A percentile compares a stretch with the other conserved stretches of the same genome.
phyloP scores from a whole-genome alignment of 2,888 invertebrate species.

The Galeruca laticollis region DNA sequence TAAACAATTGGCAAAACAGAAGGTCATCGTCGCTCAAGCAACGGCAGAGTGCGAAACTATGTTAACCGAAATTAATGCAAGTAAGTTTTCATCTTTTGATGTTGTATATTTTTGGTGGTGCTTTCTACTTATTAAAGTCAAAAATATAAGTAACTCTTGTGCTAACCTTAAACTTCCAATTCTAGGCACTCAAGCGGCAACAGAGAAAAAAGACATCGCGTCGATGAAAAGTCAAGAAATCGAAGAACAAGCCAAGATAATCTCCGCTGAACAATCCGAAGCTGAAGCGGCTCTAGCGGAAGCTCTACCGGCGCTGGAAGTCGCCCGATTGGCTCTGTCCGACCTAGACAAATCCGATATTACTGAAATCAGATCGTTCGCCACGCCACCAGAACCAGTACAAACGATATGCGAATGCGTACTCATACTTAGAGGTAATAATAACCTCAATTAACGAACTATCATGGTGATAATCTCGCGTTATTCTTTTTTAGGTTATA shows the following conservation, averaged over 20 bases:
- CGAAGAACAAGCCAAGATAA: slow-evolving; percentile 83
- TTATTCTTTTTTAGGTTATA: slow-evolving; percentile 66
- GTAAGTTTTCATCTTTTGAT: slow-evolving; percentile 1
- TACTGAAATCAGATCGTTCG: slow-evolving; percentile 92
- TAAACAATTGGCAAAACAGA: slow-evolving; percentile 83
- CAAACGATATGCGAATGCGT: slow-evolving; percentile 92
- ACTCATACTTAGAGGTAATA: slow-evolving; percentile 79
- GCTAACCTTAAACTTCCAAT: too few relatives aligned
- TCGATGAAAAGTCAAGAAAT: slow-evolving; percentile 85
- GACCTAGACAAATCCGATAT: slow-evolving; percentile 91
- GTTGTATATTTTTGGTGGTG: background rate
- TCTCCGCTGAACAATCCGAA: slow-evolving; percentile 84
- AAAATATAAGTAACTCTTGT: background rate
- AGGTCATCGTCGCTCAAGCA: slow-evolving; percentile 84
- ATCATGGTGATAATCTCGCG: too few relatives aligned
- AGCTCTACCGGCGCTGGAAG: slow-evolving; percentile 87
- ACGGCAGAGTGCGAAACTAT: slow-evolving; percentile 85
- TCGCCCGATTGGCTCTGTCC: slow-evolving; percentile 82
- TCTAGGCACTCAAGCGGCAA: slow-evolving; percentile 76
- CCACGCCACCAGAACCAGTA: slow-evolving; percentile 91
- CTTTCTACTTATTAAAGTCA: background rate
- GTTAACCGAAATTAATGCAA: slow-evolving; percentile 78
- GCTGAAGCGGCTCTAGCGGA: slow-evolving; percentile 84
- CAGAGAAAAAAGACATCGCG: slow-evolving; percentile 83
- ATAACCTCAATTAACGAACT: background rate